phyloP scores from a whole-genome alignment of 2,797 vertebrate species.

The Epinephelus coioides region DNA sequence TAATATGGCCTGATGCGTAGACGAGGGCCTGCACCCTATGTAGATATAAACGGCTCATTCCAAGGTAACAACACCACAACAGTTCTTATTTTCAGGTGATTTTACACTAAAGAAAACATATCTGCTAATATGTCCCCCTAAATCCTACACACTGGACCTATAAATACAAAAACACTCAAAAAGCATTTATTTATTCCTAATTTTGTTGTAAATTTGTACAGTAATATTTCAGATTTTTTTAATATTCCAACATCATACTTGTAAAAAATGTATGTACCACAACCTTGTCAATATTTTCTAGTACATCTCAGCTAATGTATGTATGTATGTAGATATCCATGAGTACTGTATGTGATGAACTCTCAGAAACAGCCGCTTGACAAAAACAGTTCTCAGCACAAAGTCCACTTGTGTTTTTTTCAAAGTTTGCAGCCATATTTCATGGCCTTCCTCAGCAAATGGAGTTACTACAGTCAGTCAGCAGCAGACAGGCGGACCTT shows the following conservation, averaged over 20 bases:
- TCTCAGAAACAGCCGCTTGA: constrained; percentile 36
- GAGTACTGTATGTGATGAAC: constrained; percentile 52
- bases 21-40: too few species aligned
- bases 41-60: too few species aligned
- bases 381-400: constrained; percentile 38
- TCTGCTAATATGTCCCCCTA: too few species aligned
- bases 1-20: too few species aligned
- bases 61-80: too few species aligned
- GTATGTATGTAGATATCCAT: constrained; percentile 43
- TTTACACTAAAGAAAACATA: too few species aligned
- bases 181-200: constrained; percentile 55
- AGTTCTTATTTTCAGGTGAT: too few species aligned
- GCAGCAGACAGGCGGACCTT: constrained; percentile 35
- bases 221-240: constrained; percentile 50
- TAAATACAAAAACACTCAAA: constrained; percentile 49
- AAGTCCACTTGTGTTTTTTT: constrained; percentile 38
- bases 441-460: constrained; percentile 26
- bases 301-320: constrained; percentile 44
- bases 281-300: constrained; percentile 43
- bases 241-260: constrained; percentile 38
- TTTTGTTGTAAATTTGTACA: constrained; percentile 57
- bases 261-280: constrained; percentile 52
- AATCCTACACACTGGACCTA: too few species aligned
- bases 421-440: constrained; percentile 19
- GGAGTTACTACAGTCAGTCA: neutral